Evolutionary conservation across 2,888 invertebrate genomes (phyloP), one percentile per base, ranked within the genome.

Genomic region (Escarpia spicata): DNA sequence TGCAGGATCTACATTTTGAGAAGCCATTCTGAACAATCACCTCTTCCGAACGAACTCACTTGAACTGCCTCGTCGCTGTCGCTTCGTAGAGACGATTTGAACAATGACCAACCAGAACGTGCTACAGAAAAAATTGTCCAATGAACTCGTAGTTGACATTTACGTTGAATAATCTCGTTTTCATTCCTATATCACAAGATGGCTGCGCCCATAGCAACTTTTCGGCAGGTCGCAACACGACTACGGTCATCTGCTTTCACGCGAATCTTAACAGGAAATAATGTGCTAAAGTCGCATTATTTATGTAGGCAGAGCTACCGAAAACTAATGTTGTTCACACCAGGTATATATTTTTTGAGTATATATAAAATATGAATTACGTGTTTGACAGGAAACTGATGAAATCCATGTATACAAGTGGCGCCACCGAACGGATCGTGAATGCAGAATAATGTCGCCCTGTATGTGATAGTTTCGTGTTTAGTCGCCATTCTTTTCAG

Each of bases 1-100:
- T n/a, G 92, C 91, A 44, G 93, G 93, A 45, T 93, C 92, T 31
- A 93, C 92, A 91, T 93, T 93, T 93, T 93, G 93, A n/a, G 93
- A 92, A 37, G 93, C 93, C 93, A 93, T 93, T 91, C 75, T 75
- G 75, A 75, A 75, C 75, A 75, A 75, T 75, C 75, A 75, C 75
- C 19, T 19, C 75, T 75, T 75, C 75, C 75, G 75, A 75, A 75
- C 75, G 75, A 75, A 75, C 75, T 26, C 75, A 26, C 75, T 75
- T 75, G 75, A 75, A 75, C 75, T 75, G 75, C n/a, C 75, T n/a
- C 19, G 75, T 75, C 75, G 75, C 75, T 75, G 75, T 75, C 75
- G 75, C 75, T 75, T 75, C 75, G 75, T 75, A 75, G 75, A 75
- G 75, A 19, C 26, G 75, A 75, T 75, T 75, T 75, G 75, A 75